Percentiles rank a stretch among this genome's conserved stretches.
phyloP scores from a whole-genome alignment of 1,140 invertebrate species.

The Apolygus lucorum region DNA sequence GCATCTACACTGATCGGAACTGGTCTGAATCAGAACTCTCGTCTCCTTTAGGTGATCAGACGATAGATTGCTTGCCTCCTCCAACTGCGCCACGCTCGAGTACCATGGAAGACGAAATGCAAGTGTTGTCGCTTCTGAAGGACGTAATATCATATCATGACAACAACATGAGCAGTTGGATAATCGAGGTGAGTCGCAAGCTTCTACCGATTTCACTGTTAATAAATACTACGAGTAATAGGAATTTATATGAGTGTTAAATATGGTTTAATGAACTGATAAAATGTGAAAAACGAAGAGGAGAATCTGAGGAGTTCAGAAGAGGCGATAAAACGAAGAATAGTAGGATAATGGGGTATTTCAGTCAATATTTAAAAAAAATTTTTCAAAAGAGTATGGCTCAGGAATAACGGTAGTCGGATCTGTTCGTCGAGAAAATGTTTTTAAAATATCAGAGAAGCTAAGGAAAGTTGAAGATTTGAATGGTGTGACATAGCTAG shows the following conservation, averaged over 20 bases:
- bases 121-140: conserved; percentile 36
- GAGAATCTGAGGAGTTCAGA: not conserved
- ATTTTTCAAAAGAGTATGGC: too few species aligned
- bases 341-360: not conserved
- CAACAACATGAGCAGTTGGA: conserved; percentile 43
- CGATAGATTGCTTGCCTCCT: not conserved
- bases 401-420: too few species aligned
- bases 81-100: conserved; percentile 19
- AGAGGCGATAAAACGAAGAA: not conserved
- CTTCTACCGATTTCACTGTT: not conserved
- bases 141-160: conserved; percentile 41
- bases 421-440: too few species aligned
- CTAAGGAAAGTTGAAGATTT: too few species aligned
- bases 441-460: too few species aligned
- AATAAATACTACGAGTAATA: not conserved
- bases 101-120: conserved; percentile 31
- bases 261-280: too few species aligned
- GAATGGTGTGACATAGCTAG: too few species aligned
- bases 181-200: conserved; percentile 42
- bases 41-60: not conserved
- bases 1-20: too few species aligned
- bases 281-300: too few species aligned
- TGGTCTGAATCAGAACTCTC: not conserved
- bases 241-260: too few species aligned
- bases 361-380: too few species aligned